phyloP scores from a whole-genome alignment of 2,888 invertebrate species.

The Synergus itoensis region DNA sequence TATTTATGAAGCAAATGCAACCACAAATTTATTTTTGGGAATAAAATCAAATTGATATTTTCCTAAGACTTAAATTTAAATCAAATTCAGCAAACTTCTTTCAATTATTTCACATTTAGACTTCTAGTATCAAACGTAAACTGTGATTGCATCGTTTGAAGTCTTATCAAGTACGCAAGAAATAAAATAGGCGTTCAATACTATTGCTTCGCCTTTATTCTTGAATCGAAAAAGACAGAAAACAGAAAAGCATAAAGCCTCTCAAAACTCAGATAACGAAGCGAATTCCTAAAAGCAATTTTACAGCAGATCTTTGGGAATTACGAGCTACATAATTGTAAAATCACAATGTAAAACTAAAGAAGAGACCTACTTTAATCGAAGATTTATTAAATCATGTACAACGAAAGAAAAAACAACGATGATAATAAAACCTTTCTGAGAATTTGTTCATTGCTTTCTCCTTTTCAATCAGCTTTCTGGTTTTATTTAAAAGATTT shows the following conservation, averaged over 20 bases:
- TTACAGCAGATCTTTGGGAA: conserved; percentile 17
- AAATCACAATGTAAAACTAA: conserved; percentile 3
- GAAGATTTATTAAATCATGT: conserved; percentile 66
- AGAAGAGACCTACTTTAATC: conserved; percentile 47
- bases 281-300: conserved; percentile 46
- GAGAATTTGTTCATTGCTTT: conserved; percentile 3
- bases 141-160: conserved; percentile 45
- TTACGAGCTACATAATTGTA: background rate
- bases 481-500: background rate
- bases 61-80: background rate
- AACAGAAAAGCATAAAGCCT: conserved; percentile 42
- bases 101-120: conserved; percentile 33
- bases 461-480: background rate
- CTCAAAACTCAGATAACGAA: conserved; percentile 40
- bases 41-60: background rate
- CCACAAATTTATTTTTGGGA: background rate
- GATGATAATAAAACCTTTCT: conserved; percentile 68
- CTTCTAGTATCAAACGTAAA: conserved; percentile 36
- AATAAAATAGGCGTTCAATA: conserved; percentile 18
- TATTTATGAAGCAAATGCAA: background rate
- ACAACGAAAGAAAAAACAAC: conserved; percentile 60
- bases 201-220: conserved; percentile 49
- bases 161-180: conserved; percentile 12
- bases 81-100: background rate
- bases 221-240: conserved; percentile 39